Evolutionary conservation across 2,113 vertebrate species (phyloP).

Genomic region (Melierax canorus): DNA sequence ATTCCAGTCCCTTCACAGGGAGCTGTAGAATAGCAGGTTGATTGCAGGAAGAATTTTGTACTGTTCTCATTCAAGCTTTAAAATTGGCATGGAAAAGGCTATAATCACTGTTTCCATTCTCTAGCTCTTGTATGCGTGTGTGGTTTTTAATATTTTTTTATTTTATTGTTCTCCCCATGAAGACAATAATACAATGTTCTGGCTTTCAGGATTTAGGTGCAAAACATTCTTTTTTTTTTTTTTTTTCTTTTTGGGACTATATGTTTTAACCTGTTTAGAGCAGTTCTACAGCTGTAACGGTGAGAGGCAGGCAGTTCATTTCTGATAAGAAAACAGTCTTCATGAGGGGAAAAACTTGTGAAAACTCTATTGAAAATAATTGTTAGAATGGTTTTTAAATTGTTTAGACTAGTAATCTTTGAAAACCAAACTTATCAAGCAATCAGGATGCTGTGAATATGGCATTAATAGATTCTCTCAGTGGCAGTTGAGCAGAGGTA

Average conservation of each 20-base stretch:
- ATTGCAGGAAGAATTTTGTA: not conserved
- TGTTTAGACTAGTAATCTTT: not conserved
- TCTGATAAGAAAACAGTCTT: not conserved
- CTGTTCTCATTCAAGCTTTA: not conserved
- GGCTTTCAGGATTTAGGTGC: not conserved
- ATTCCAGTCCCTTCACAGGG: not conserved
- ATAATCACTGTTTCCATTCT: not conserved
- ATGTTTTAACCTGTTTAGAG: not conserved
- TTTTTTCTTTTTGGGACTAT: not conserved
- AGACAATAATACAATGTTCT: not conserved
- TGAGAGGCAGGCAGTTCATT: not conserved
- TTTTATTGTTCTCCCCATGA: not conserved
- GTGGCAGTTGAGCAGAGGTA: not conserved
- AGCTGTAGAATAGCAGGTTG: conserved; percentile 22
- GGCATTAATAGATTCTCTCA: not conserved
- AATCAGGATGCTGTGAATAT: not conserved
- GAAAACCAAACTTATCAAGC: not conserved
- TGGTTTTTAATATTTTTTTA: not conserved
- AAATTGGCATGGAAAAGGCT: not conserved
- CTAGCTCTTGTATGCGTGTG: not conserved
- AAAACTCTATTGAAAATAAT: not conserved
- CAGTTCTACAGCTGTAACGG: not conserved
- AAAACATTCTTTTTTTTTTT: not conserved
- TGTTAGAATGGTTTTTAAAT: not conserved
- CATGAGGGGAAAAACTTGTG: not conserved